phyloP scores from a whole-genome alignment of 1,140 invertebrate genomes.

The Drosophila guanche region DNA sequence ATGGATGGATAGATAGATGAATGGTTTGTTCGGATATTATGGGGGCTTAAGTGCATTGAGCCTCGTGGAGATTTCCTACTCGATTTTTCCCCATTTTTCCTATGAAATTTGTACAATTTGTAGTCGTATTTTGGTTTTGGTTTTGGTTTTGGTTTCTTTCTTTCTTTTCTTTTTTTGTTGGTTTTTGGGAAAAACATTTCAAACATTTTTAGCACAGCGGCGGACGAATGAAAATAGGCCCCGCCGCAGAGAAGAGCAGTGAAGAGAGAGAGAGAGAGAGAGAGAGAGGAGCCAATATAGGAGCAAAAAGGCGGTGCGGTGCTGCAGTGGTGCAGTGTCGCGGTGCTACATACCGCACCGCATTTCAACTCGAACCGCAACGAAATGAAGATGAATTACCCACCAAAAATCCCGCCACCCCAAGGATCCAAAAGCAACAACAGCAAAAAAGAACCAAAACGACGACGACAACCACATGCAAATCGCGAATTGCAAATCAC shows the following conservation, averaged over 20 bases:
- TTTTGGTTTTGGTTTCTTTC: constrained; percentile 26
- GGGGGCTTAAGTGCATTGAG: constrained; percentile 62
- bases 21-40: constrained; percentile 20
- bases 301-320: constrained; percentile 1
- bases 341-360: constrained; percentile 71
- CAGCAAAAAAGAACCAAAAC: constrained; percentile 8
- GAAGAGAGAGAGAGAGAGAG: background rate
- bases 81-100: constrained; percentile 34
- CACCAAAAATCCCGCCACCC: constrained; percentile 52
- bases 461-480: constrained; percentile 33
- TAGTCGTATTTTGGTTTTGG: constrained; percentile 10
- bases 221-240: constrained; percentile 70
- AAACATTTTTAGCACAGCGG: constrained; percentile 79
- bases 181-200: constrained; percentile 68
- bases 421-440: constrained; percentile 36
- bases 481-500: constrained; percentile 77
- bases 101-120: constrained; percentile 25
- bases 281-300: too few species aligned
- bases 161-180: constrained; percentile 11
- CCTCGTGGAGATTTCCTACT: constrained; percentile 35
- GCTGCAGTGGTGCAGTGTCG: constrained; percentile 51
- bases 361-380: constrained; percentile 82
- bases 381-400: constrained; percentile 82
- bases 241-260: background rate
- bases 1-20: constrained; percentile 21